phyloP scores from a whole-genome alignment of 2,797 vertebrate species.

The Neopelma chrysocephalum region DNA sequence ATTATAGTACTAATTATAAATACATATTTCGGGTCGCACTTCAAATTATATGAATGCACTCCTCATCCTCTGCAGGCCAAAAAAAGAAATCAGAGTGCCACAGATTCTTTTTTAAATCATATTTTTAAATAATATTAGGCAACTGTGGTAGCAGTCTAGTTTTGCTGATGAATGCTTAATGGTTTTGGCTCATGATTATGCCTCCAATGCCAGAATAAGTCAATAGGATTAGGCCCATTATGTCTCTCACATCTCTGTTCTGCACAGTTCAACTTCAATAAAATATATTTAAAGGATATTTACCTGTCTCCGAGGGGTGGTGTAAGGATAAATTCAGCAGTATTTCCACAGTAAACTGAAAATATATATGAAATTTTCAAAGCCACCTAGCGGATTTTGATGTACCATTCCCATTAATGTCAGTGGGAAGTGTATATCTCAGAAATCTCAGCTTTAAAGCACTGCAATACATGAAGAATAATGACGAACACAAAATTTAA shows the following conservation, averaged over 20 bases:
- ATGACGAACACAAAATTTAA: constrained; percentile 36
- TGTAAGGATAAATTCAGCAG: constrained; percentile 50
- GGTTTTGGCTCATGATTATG: constrained; percentile 7
- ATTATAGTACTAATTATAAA: background rate
- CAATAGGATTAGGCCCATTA: constrained; percentile 50
- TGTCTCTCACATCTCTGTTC: constrained; percentile 22
- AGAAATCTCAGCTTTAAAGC: constrained; percentile 28
- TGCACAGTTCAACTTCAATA: constrained; percentile 36
- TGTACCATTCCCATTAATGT: constrained; percentile 36
- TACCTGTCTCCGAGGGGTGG: constrained; percentile 45
- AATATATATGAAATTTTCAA: constrained; percentile 48
- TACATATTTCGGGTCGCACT: background rate
- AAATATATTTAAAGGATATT: constrained; percentile 52
- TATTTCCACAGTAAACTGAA: constrained; percentile 7
- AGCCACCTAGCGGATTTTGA: constrained; percentile 50
- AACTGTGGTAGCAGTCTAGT: background rate
- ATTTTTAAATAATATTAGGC: background rate
- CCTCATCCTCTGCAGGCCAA: background rate
- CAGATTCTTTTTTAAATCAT: background rate
- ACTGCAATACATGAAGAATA: constrained; percentile 18
- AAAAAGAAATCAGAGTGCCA: background rate
- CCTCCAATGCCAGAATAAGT: constrained; percentile 35
- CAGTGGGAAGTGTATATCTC: background rate
- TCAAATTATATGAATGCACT: background rate
- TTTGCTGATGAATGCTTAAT: constrained; percentile 36